A percentile compares a stretch with the other conserved stretches of the same genome.
These are phyloP conservation scores for Callyntrura sp. DNA, from an alignment of 2,888 invertebrate species.

Conservation along the genomic window DNA sequence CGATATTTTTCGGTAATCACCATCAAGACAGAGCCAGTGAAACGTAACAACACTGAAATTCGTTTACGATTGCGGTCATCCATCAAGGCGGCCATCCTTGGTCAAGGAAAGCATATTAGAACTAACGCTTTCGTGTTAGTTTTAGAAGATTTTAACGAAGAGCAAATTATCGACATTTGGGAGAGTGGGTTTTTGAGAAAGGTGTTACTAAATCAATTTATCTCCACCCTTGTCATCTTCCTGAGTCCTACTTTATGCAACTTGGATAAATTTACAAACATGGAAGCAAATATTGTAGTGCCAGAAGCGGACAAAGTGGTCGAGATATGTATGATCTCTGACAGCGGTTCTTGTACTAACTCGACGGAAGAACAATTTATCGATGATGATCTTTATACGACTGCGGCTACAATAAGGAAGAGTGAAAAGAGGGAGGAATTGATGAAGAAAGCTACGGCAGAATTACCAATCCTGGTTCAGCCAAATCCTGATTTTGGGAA, in stretches of 20 bases:
- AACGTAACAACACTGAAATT: neutral
- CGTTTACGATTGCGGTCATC: neutral
- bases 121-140: neutral
- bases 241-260: neutral
- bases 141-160: neutral
- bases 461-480: no score
- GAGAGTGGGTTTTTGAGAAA: neutral
- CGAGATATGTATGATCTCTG: neutral
- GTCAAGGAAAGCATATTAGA: neutral
- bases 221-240: neutral
- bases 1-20: no score
- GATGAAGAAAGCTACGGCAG: no score
- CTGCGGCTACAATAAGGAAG: no score
- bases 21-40: no score
- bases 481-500: no score
- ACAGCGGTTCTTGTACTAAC: neutral
- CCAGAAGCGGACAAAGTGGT: neutral
- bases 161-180: neutral
- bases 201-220: neutral
- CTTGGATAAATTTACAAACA: neutral
- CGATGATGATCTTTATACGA: no score
- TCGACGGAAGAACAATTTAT: no score
- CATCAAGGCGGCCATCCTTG: neutral
- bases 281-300: neutral
- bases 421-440: no score